These are phyloP conservation scores for Tringa solitaria DNA, from an alignment of 2,113 vertebrate genomes.

Conservation along the genomic window DNA sequence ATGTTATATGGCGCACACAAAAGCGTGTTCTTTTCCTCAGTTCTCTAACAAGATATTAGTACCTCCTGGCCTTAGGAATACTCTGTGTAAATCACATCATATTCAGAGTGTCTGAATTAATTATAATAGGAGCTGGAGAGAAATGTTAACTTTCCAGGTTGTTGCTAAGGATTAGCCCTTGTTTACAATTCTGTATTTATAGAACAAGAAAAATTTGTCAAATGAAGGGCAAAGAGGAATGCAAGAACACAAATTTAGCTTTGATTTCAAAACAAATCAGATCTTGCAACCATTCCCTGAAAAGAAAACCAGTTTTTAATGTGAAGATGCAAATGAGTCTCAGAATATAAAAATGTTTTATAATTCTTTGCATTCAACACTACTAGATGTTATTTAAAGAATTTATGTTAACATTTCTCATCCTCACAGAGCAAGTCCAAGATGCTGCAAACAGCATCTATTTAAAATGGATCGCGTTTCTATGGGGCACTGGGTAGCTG, in stretches of 20 bases:
- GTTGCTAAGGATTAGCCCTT: constrained; percentile 64
- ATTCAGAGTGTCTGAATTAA: constrained; percentile 52
- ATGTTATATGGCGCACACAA: constrained; percentile 16
- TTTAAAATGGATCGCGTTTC: not conserved
- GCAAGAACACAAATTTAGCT: constrained; percentile 58
- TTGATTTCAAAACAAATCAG: constrained; percentile 66
- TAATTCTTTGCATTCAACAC: constrained; percentile 61
- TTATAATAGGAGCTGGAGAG: constrained; percentile 45
- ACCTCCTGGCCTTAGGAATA: constrained; percentile 41
- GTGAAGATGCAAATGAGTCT: constrained; percentile 63
- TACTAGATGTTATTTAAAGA: constrained; percentile 59
- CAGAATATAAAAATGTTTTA: constrained; percentile 62
- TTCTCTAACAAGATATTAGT: constrained; percentile 57
- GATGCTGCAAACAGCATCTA: constrained; percentile 34
- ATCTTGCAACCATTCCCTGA: constrained; percentile 42
- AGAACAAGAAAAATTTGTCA: constrained; percentile 61
- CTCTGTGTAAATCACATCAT: constrained; percentile 48
- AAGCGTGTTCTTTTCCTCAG: constrained; percentile 27
- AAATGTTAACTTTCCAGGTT: constrained; percentile 63
- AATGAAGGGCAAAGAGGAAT: constrained; percentile 61
- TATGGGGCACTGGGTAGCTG: not conserved
- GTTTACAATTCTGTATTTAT: constrained; percentile 64
- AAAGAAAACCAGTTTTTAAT: constrained; percentile 63
- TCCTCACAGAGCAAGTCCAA: constrained; percentile 38
- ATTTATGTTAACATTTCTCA: constrained; percentile 62